Evolutionary conservation across 2,113 vertebrate genomes (phyloP).

Genomic region (Microcebus jonahi): DNA sequence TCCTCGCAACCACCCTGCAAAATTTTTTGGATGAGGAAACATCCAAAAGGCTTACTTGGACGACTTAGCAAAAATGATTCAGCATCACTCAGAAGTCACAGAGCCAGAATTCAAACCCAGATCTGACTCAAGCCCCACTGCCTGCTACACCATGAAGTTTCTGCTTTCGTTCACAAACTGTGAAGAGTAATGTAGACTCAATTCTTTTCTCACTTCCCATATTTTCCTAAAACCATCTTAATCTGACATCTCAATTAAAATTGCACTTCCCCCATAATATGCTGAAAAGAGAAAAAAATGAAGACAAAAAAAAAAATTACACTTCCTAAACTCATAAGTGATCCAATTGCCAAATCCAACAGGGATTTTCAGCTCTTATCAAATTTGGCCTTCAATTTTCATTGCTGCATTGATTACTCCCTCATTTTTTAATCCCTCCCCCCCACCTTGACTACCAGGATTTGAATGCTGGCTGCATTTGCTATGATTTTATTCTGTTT

Average conservation of each 20-base stretch:
- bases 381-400: neutral
- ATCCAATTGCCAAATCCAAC: neutral
- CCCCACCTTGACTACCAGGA: neutral
- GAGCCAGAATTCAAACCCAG: neutral
- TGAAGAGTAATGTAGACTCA: neutral
- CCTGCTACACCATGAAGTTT: neutral
- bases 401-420: neutral
- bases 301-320: neutral
- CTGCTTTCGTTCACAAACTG: neutral
- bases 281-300: too few relatives aligned
- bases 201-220: neutral
- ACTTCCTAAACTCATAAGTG: neutral
- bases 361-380: neutral
- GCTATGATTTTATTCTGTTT: neutral
- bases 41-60: neutral
- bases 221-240: neutral
- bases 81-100: neutral
- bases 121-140: neutral
- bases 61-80: neutral
- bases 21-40: neutral
- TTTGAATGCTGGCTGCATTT: neutral
- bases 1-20: neutral
- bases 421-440: neutral
- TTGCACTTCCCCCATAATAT: neutral
- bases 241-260: neutral